phyloP scores from a whole-genome alignment of 2,888 invertebrate genomes.

The Tiliacea citrago region DNA sequence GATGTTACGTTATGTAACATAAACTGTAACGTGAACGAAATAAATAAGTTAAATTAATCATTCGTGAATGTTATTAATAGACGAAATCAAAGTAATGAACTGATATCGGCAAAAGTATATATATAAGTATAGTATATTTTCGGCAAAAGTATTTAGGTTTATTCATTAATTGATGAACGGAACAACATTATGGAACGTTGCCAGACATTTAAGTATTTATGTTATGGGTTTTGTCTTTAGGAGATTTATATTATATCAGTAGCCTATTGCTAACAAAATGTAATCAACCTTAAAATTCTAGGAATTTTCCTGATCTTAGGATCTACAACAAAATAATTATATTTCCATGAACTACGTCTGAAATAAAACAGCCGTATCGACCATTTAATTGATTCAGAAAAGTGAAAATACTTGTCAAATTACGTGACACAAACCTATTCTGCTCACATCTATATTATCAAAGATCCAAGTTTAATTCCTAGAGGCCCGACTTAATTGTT shows the following conservation, averaged over 20 bases:
- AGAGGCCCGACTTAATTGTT: not conserved
- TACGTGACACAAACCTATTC: not conserved
- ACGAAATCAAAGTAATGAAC: not conserved
- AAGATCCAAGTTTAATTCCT: not conserved
- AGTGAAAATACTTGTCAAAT: constrained; percentile 3
- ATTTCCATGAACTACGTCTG: constrained; percentile 8
- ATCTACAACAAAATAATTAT: constrained; percentile 19
- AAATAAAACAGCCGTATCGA: constrained; percentile 11
- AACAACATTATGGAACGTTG: not conserved
- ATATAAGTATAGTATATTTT: too few relatives aligned
- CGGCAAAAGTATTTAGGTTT: not conserved
- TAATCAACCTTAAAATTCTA: constrained; percentile 8
- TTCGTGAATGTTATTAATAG: not conserved
- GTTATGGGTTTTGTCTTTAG: not conserved
- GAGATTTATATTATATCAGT: not conserved
- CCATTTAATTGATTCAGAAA: constrained; percentile 11
- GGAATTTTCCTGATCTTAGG: too few relatives aligned
- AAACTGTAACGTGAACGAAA: too few relatives aligned
- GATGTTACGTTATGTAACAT: too few relatives aligned
- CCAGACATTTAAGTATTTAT: constrained; percentile 1
- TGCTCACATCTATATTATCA: not conserved
- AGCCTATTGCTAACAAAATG: not conserved
- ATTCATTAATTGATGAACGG: not conserved
- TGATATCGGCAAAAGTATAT: too few relatives aligned
- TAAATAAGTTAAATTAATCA: too few relatives aligned